Conservation (phyloP, 64 coral and sea anemone species). For the Stichodactyla mertensii region DNA sequence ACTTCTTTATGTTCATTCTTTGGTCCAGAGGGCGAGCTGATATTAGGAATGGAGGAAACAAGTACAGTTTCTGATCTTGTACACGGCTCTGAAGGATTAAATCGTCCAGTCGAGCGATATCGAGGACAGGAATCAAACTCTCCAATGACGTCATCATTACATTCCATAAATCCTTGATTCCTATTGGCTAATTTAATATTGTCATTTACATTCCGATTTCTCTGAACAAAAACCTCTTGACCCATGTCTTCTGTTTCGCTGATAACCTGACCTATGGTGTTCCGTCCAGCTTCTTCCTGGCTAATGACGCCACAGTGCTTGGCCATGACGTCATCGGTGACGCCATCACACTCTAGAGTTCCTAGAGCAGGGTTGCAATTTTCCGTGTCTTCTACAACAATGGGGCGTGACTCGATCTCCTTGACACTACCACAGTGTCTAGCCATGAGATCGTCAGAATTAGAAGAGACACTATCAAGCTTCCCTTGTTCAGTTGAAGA, state of each 20-base stretch:
- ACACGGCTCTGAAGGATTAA: not conserved
- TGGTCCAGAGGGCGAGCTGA: not conserved
- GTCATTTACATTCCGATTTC: not conserved
- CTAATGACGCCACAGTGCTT: not conserved
- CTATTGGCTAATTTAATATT: not conserved
- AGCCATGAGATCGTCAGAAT: not conserved
- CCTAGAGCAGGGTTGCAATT: not conserved
- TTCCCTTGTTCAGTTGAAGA: not conserved
- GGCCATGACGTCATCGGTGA: not conserved
- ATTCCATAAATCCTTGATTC: not conserved
- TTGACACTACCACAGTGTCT: not conserved
- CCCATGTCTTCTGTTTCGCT: not conserved
- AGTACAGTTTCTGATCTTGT: not conserved
- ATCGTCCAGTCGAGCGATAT: not conserved
- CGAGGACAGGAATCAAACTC: conserved; percentile 12
- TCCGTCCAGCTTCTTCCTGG: not conserved
- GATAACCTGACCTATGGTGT: not conserved
- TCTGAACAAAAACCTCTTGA: not conserved
- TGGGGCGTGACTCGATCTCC: not conserved
- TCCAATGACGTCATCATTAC: conserved; percentile 16
- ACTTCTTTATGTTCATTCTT: not conserved
- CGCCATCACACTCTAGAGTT: not conserved
- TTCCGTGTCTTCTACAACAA: not conserved
- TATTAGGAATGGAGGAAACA: not conserved
- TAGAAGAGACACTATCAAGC: not conserved